Conservation (phyloP, 2,797 vertebrate genomes). For the Lemur catta region DNA sequence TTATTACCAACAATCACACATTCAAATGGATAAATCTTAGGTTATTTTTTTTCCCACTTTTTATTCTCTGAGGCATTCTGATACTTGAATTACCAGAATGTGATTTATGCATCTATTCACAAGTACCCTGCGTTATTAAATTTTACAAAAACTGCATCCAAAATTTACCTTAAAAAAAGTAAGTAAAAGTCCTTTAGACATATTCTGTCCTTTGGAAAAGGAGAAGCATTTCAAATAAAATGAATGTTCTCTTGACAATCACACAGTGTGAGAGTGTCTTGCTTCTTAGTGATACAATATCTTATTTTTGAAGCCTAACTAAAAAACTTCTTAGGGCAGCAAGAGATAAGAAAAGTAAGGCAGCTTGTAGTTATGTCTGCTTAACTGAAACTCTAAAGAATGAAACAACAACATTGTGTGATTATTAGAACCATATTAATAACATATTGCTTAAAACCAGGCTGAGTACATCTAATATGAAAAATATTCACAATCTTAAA, state of each 20-base stretch:
- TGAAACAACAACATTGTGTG: neutral
- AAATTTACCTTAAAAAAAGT: conserved; percentile 29
- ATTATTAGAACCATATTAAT: neutral
- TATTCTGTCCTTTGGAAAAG: conserved; percentile 7
- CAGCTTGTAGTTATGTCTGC: neutral
- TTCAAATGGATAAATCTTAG: neutral
- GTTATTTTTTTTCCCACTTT: neutral
- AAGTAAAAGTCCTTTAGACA: neutral
- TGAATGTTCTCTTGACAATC: neutral
- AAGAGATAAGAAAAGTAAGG: conserved; percentile 17
- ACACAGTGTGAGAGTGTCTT: neutral
- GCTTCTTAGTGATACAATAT: neutral
- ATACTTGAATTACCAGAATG: conserved; percentile 32
- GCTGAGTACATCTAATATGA: neutral
- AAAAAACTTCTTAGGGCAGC: conserved; percentile 41
- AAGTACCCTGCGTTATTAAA: conserved; percentile 8
- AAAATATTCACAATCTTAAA: neutral
- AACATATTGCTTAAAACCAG: neutral
- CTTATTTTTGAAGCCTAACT: conserved; percentile 34
- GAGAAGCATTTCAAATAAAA: conserved; percentile 1
- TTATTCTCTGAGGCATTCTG: neutral
- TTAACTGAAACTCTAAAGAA: conserved; percentile 25
- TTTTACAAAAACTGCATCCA: neutral
- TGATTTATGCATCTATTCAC: neutral
- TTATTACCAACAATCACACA: neutral